Evolutionary conservation across 2,797 vertebrate species (phyloP).

Genomic region (Tolypeutes matacus): DNA sequence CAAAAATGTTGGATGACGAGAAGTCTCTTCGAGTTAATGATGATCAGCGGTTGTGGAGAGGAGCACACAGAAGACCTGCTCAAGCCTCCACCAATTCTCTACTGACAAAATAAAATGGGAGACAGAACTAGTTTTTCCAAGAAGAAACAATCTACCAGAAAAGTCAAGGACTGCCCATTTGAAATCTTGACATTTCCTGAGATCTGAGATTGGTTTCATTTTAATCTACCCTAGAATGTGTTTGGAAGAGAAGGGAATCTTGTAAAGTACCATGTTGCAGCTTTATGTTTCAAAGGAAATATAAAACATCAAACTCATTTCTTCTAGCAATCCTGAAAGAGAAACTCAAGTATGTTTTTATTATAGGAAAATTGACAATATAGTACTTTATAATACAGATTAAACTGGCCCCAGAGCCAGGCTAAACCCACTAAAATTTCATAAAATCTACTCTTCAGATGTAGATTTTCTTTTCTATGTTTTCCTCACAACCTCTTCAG

Average conservation of each 20-base stretch:
- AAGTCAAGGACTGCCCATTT: conserved; percentile 51
- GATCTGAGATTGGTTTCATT: conserved; percentile 63
- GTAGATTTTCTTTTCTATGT: conserved; percentile 48
- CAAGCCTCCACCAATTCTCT: neutral
- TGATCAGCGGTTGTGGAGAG: neutral
- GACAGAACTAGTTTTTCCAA: neutral
- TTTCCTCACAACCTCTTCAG: conserved; percentile 34
- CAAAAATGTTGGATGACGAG: neutral
- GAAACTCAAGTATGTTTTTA: neutral
- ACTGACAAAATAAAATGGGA: conserved; percentile 22
- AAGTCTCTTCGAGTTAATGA: neutral
- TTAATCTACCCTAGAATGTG: conserved; percentile 39
- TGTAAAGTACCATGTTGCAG: conserved; percentile 55
- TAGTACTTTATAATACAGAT: conserved; percentile 46
- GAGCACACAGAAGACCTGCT: neutral
- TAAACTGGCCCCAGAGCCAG: conserved; percentile 56
- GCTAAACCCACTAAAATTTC: conserved; percentile 45
- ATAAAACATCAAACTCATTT: conserved; percentile 59
- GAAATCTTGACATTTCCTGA: conserved; percentile 57
- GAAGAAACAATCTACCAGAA: conserved; percentile 31
- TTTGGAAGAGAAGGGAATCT: conserved; percentile 56
- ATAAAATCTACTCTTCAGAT: neutral
- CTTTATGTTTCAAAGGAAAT: conserved; percentile 62
- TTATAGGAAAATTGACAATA: conserved; percentile 59
- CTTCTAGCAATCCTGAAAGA: conserved; percentile 12